A percentile compares a stretch with the other conserved stretches of the same genome.
phyloP scores from a whole-genome alignment of 2,888 invertebrate genomes.

The Autographa gamma region DNA sequence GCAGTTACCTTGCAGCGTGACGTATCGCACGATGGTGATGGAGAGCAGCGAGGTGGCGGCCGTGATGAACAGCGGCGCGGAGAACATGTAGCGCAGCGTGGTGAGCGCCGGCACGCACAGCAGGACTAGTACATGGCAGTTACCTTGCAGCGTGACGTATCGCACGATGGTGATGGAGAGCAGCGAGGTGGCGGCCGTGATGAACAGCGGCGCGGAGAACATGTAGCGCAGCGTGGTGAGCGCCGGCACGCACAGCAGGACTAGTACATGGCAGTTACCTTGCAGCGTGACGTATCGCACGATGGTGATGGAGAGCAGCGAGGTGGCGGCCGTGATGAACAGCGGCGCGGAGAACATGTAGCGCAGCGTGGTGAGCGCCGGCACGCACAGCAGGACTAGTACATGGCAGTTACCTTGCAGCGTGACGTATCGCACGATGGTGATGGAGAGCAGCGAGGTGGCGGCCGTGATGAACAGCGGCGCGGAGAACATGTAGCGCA shows the following conservation, averaged over 20 bases:
- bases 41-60: conserved; percentile 61
- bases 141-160: conserved; percentile 70
- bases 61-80: conserved; percentile 70
- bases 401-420: conserved; percentile 67
- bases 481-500: conserved; percentile 71
- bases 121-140: conserved; percentile 51
- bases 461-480: conserved; percentile 70
- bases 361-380: conserved; percentile 60
- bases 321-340: conserved; percentile 60
- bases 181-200: conserved; percentile 62
- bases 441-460: conserved; percentile 63
- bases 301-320: conserved; percentile 66
- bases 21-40: conserved; percentile 66
- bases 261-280: conserved; percentile 65
- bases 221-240: conserved; percentile 68
- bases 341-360: conserved; percentile 74
- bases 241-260: conserved; percentile 58
- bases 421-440: conserved; percentile 64
- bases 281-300: conserved; percentile 65
- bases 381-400: conserved; percentile 58
- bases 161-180: conserved; percentile 68
- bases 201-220: conserved; percentile 68
- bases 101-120: conserved; percentile 58
- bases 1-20: conserved; percentile 70
- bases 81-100: conserved; percentile 69